phyloP scores from a whole-genome alignment of 2,113 vertebrate genomes.

The Anoura caudifer region DNA sequence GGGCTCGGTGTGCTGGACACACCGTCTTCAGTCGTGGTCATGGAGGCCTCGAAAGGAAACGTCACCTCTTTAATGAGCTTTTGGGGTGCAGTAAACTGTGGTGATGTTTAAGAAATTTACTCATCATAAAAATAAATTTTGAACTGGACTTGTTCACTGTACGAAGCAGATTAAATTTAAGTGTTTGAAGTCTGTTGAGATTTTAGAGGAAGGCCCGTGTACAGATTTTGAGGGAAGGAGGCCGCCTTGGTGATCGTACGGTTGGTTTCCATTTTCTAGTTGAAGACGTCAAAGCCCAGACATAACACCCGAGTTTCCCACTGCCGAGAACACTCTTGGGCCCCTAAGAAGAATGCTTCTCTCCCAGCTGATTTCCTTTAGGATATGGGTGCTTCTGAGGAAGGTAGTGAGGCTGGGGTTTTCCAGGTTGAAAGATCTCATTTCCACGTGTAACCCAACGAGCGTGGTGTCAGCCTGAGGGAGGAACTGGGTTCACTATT shows the following conservation, averaged over 20 bases:
- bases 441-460: background rate
- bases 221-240: background rate
- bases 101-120: background rate
- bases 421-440: constrained; percentile 48
- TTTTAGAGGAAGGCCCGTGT: background rate
- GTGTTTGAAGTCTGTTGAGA: background rate
- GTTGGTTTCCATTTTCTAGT: background rate
- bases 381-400: background rate
- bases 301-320: background rate
- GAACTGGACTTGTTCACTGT: background rate
- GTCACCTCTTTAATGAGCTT: background rate
- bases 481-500: background rate
- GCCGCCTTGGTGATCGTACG: rapidly evolving
- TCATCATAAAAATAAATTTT: background rate
- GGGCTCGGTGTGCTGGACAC: background rate
- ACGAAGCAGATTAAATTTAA: background rate
- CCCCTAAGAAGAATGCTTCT: background rate
- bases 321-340: background rate
- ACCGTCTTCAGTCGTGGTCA: background rate
- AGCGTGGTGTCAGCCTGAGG: background rate
- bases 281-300: background rate
- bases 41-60: background rate
- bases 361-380: background rate
- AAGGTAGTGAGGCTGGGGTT: background rate
- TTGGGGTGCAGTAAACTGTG: background rate